phyloP scores from a whole-genome alignment of 35 echinoderm and acorn worm species.

The Lytechinus pictus region DNA sequence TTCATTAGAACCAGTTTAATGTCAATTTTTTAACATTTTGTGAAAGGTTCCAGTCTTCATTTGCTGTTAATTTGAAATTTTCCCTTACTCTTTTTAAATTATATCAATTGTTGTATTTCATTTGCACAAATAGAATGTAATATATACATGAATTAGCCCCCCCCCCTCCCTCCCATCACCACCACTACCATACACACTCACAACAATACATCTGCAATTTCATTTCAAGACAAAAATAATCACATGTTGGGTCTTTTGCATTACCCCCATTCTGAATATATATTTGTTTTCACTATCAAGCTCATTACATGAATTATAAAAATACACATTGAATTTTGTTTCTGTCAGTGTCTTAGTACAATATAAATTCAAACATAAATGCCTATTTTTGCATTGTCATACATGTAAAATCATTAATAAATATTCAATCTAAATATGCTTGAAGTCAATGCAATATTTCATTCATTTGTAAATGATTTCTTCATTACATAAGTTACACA shows the following conservation, averaged over 20 bases:
- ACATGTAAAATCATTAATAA: background rate
- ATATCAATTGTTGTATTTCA: too few species aligned
- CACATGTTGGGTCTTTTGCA: too few species aligned
- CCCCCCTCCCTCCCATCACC: background rate
- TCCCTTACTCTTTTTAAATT: too few species aligned
- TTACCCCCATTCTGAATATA: too few species aligned
- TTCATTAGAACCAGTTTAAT: too few species aligned
- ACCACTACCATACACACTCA: too few species aligned
- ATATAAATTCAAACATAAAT: background rate
- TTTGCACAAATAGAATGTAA: too few species aligned
- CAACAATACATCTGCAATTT: background rate
- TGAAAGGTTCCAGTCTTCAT: too few species aligned
- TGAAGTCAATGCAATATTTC: background rate
- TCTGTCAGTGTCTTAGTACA: background rate
- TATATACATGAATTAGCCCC: too few species aligned
- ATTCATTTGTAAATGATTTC: background rate
- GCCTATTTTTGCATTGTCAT: background rate
- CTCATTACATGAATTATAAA: background rate
- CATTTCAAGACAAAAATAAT: background rate
- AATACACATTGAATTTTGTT: background rate
- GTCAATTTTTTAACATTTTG: too few species aligned
- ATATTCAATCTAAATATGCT: background rate
- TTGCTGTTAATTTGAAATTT: too few species aligned
- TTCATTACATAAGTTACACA: background rate
- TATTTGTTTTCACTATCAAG: background rate